These are phyloP conservation scores for Pogonocherus hispidulus DNA, from an alignment of 2,888 invertebrate species.

Conservation along the genomic window DNA sequence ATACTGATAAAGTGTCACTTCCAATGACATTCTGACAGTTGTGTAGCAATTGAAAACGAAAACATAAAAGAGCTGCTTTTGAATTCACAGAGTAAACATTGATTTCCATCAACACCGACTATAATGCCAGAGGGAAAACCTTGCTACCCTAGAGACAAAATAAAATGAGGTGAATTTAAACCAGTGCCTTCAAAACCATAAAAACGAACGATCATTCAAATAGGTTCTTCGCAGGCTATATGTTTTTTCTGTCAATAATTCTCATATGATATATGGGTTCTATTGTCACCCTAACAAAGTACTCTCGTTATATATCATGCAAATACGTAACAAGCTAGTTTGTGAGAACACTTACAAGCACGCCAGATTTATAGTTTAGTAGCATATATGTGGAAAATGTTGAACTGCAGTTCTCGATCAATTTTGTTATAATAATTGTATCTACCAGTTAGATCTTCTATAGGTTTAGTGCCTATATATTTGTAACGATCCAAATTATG, in stretches of 20 bases:
- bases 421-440: no score
- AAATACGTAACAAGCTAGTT: constrained; percentile 17
- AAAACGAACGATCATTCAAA: constrained; percentile 25
- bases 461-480: no score
- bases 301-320: constrained; percentile 22
- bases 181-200: constrained; percentile 6
- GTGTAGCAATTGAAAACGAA: constrained; percentile 10
- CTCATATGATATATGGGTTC: constrained; percentile 13
- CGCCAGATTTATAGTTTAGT: constrained; percentile 4
- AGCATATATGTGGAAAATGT: no score
- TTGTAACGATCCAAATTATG: no score
- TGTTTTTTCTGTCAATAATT: constrained; percentile 25
- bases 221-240: constrained; percentile 10
- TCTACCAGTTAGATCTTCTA: no score
- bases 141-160: constrained; percentile 8
- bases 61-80: constrained; percentile 11
- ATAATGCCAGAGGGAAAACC: constrained; percentile 12
- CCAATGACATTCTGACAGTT: no score
- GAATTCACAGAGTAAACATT: constrained; percentile 13
- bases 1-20: no score
- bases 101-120: constrained; percentile 20
- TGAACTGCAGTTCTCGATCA: no score
- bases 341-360: constrained; percentile 4
- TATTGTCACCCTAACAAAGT: constrained; percentile 23
- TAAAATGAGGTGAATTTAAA: constrained; percentile 14